phyloP scores from a whole-genome alignment of 1,140 invertebrate species.

The Scaptomyza graminum region DNA sequence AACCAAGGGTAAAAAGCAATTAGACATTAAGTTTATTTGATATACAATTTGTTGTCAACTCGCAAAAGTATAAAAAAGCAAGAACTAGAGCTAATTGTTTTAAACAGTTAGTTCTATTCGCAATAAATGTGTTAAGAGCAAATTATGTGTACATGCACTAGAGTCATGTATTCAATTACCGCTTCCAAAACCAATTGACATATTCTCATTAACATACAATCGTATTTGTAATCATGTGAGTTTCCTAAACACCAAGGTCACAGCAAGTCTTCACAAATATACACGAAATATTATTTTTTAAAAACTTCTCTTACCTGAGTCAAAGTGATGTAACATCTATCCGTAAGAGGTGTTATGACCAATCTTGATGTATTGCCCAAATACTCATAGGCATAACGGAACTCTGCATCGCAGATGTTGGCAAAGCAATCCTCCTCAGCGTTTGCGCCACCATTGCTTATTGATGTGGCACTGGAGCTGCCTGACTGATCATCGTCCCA shows the following conservation, averaged over 20 bases:
- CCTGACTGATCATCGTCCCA: constrained; percentile 88
- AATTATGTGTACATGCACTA: constrained; percentile 20
- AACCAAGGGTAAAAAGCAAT: too few relatives aligned
- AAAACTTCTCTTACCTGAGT: constrained; percentile 85
- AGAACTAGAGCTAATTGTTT: too few relatives aligned
- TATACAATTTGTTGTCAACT: too few relatives aligned
- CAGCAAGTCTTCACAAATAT: neutral
- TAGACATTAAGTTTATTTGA: too few relatives aligned
- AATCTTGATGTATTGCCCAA: constrained; percentile 92
- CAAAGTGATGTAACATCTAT: constrained; percentile 94
- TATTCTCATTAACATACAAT: neutral
- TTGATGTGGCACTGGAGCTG: constrained; percentile 41
- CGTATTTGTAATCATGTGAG: neutral
- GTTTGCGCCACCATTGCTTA: constrained; percentile 11
- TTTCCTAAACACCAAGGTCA: neutral
- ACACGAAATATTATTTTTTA: neutral
- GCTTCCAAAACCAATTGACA: constrained; percentile 9
- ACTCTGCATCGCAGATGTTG: constrained; percentile 94
- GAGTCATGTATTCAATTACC: constrained; percentile 43
- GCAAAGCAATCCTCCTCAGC: constrained; percentile 89
- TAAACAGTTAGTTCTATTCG: neutral
- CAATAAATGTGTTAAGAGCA: neutral
- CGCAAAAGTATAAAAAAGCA: too few relatives aligned
- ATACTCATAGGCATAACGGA: constrained; percentile 92
- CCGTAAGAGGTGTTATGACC: constrained; percentile 94